These are phyloP conservation scores for Brotula barbata DNA, from an alignment of 2,797 vertebrate species.

Conservation along the genomic window DNA sequence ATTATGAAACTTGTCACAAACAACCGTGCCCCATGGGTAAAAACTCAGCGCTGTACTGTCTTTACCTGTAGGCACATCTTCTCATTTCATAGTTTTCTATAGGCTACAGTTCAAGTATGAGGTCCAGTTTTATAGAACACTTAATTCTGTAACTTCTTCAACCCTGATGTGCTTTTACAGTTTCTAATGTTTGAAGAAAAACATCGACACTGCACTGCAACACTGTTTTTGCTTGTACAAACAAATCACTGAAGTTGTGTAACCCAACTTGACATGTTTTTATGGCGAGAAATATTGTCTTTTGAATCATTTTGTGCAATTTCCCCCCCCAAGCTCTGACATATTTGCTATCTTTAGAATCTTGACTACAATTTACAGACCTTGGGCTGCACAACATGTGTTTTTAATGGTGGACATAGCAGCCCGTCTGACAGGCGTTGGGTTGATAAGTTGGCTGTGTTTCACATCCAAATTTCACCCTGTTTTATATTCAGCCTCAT, in stretches of 20 bases:
- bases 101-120: no score
- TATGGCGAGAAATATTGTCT: background rate
- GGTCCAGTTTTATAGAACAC: no score
- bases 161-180: no score
- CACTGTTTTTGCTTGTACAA: no score
- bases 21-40: slow-evolving; percentile 88
- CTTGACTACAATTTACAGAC: background rate
- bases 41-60: slow-evolving; percentile 36
- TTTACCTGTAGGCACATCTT: no score
- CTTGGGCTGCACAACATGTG: background rate
- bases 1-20: slow-evolving; percentile 89
- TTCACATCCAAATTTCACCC: slow-evolving; percentile 14
- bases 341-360: background rate
- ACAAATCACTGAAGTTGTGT: no score
- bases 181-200: no score
- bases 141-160: no score
- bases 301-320: background rate
- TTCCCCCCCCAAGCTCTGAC: background rate
- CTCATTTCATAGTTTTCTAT: no score
- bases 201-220: no score
- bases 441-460: slow-evolving; percentile 1
- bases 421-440: background rate
- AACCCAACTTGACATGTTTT: no score
- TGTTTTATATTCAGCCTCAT: slow-evolving; percentile 8
- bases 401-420: background rate